phyloP scores from a whole-genome alignment of 2,888 invertebrate genomes.

The Trachelus iudaicus region DNA sequence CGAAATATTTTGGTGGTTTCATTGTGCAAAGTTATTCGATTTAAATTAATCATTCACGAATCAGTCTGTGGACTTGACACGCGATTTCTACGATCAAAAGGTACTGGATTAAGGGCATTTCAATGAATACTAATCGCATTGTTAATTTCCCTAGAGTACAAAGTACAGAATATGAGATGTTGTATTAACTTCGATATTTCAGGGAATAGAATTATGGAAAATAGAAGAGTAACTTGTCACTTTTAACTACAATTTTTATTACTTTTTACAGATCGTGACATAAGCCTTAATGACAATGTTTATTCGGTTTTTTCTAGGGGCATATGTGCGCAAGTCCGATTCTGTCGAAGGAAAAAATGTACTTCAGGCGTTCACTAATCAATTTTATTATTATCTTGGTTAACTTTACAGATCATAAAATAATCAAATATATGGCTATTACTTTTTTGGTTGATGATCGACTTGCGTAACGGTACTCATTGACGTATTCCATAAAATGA shows the following conservation, averaged over 20 bases:
- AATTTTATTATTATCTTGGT: background rate
- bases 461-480: too few species aligned
- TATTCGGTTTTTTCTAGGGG: background rate
- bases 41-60: background rate
- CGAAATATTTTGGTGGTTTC: background rate
- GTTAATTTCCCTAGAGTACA: background rate
- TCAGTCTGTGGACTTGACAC: background rate
- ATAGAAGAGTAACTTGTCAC: background rate
- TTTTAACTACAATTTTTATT: background rate
- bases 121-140: background rate
- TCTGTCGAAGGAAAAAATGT: background rate
- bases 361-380: background rate
- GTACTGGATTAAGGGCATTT: background rate
- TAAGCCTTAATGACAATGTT: background rate
- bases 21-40: background rate
- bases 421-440: too few species aligned
- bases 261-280: background rate
- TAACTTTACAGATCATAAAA: too few species aligned
- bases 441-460: too few species aligned
- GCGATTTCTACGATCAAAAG: background rate
- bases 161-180: background rate
- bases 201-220: background rate
- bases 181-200: background rate
- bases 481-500: too few species aligned
- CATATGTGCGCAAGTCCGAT: background rate